phyloP scores from a whole-genome alignment of 2,888 invertebrate species.

The Polylopha cassiicola region DNA sequence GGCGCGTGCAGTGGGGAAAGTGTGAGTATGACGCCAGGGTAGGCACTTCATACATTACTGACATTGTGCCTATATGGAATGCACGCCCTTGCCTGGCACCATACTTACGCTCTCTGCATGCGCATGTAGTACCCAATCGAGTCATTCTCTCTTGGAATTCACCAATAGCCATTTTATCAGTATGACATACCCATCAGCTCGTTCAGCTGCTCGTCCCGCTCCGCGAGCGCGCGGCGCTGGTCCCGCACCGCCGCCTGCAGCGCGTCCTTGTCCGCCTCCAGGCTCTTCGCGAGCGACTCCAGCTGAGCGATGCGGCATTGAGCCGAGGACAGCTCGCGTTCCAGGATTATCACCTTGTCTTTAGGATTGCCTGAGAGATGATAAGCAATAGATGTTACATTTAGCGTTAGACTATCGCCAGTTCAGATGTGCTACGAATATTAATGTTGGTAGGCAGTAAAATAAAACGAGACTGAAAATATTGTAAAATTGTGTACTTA shows the following conservation, averaged over 20 bases:
- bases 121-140: no score
- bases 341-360: constrained; percentile 60
- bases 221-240: constrained; percentile 65
- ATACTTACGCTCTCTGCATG: no score
- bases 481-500: no score
- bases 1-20: no score
- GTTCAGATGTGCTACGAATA: neutral
- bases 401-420: no score
- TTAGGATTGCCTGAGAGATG: constrained; percentile 55
- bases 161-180: constrained; percentile 6
- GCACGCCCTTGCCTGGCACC: no score
- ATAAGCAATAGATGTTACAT: constrained; percentile 45
- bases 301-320: constrained; percentile 60
- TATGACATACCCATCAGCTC: constrained; percentile 55
- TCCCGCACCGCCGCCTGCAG: constrained; percentile 81
- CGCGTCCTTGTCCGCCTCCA: constrained; percentile 81
- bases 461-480: no score
- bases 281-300: constrained; percentile 56
- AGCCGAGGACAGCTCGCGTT: constrained; percentile 58
- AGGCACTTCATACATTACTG: no score
- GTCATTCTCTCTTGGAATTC: constrained; percentile 4
- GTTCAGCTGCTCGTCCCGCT: constrained; percentile 61
- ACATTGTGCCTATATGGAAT: no score
- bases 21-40: no score
- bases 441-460: no score